Base-by-base conservation (phyloP, 2,113 vertebrate species). In the Mobula birostris region DNA sequence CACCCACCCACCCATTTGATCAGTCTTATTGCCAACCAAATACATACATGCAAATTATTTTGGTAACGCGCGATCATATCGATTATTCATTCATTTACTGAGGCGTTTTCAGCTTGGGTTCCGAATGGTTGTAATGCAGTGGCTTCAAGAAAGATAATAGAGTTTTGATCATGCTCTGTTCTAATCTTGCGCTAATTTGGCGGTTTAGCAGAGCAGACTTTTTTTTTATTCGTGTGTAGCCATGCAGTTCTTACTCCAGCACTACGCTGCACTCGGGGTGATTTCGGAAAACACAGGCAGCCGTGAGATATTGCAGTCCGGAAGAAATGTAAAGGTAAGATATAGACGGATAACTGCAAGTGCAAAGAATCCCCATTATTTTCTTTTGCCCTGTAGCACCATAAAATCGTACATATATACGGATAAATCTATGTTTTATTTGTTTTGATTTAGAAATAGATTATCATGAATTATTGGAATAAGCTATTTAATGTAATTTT, bases 181-280 rank as follows among this genome's bases (percentile, higher is more conserved):
- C 97, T 97, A 96, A 96, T 97, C 96, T 94, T 96, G 96, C 97
- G 98, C 97, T 96, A 96, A 98, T 98, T 98, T 98, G 97, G 96
- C 96, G 97, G 97, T 97, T 98, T 98, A 98, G 98, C 97, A 98
- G 98, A 98, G 96, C 98, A 98, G 97, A 98, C 98, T 76, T 74
- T 72, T 32, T 24, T 98, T 97, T 98, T 97, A 98, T 98, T 98
- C 97, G 97, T 98, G 98, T 98, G 97, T 98, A 98, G 98, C 98
- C 98, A 98, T 98, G 98, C 98, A 98, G 97, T 70, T 96, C 96
- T 98, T 96, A 98, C 98, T 98, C 36, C 97, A 98, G 97, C 97
- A 96, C 96, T 96, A 95, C 95, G 95, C 97, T 95, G 95, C 95
- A 95, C 95, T 96, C 95, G 97, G 36, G 24, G 8, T 76, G 91